phyloP scores from a whole-genome alignment of 2,113 vertebrate genomes.

The Arizona elegans region DNA sequence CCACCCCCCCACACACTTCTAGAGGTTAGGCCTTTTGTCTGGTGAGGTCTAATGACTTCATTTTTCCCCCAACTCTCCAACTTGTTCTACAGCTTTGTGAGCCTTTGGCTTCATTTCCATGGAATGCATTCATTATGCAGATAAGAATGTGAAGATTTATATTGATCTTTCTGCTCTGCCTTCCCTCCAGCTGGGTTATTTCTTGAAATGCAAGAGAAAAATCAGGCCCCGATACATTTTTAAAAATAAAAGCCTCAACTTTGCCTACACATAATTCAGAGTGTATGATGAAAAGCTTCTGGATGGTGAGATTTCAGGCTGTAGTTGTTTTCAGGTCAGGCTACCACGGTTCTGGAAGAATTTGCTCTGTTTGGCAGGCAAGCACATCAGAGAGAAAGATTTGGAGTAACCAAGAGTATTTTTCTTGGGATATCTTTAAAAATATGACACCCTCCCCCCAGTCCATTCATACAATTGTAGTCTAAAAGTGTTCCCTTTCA shows the following conservation, averaged over 20 bases:
- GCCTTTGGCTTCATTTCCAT: not conserved
- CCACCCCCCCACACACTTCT: not conserved
- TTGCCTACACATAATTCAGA: not conserved
- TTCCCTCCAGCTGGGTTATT: not conserved
- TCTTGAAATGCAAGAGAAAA: not conserved
- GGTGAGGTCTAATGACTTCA: not conserved
- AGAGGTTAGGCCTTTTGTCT: not conserved
- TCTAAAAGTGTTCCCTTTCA: not conserved
- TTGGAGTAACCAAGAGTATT: not conserved
- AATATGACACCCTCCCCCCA: not conserved
- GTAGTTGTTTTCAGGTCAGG: not conserved
- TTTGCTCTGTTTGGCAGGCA: not conserved
- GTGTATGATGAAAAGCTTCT: not conserved
- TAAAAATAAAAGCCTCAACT: not conserved
- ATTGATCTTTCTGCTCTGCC: not conserved
- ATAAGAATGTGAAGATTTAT: not conserved
- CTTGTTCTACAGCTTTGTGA: not conserved
- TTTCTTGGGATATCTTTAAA: not conserved
- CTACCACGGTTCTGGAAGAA: not conserved
- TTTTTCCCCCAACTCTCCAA: not conserved
- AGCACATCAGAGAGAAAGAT: not conserved
- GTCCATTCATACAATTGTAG: not conserved
- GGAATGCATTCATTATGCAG: not conserved
- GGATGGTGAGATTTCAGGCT: not conserved
- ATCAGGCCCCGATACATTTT: not conserved